Conservation (phyloP, 2,113 vertebrate genomes). For the Odontophorus gujanensis region DNA sequence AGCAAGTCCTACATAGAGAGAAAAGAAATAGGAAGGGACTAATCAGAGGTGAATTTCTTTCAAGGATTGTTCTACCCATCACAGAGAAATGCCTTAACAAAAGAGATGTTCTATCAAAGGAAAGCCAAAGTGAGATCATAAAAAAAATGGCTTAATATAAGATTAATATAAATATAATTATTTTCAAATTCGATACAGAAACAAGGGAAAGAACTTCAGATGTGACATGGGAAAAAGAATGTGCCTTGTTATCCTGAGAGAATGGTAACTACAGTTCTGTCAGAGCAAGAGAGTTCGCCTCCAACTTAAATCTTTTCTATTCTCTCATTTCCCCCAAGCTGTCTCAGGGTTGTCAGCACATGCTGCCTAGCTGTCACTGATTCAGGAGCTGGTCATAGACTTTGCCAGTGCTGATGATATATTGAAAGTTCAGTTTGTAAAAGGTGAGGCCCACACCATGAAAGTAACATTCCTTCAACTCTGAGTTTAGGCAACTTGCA, state of each 20-base stretch:
- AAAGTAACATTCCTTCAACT: background rate
- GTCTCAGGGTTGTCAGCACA: background rate
- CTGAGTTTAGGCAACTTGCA: background rate
- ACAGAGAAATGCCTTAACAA: background rate
- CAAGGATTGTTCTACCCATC: background rate
- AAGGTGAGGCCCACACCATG: background rate
- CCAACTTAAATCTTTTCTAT: background rate
- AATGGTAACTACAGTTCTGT: background rate
- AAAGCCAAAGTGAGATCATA: background rate
- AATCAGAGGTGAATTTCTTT: background rate
- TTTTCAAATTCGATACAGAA: background rate
- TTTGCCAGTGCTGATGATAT: background rate
- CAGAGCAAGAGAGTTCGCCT: background rate
- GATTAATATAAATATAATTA: background rate
- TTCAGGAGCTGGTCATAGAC: background rate
- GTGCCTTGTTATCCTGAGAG: background rate
- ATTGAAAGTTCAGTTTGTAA: background rate
- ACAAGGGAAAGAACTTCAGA: background rate
- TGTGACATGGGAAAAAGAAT: background rate
- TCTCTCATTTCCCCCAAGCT: background rate
- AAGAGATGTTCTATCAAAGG: conserved; percentile 5
- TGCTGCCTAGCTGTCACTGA: background rate
- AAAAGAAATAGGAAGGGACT: background rate
- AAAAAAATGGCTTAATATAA: background rate
- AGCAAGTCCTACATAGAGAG: background rate